Percentiles rank a stretch among this genome's conserved stretches.
Evolutionary conservation across 2,888 invertebrate genomes (phyloP).

Genomic region (Esperia sulphurella): DNA sequence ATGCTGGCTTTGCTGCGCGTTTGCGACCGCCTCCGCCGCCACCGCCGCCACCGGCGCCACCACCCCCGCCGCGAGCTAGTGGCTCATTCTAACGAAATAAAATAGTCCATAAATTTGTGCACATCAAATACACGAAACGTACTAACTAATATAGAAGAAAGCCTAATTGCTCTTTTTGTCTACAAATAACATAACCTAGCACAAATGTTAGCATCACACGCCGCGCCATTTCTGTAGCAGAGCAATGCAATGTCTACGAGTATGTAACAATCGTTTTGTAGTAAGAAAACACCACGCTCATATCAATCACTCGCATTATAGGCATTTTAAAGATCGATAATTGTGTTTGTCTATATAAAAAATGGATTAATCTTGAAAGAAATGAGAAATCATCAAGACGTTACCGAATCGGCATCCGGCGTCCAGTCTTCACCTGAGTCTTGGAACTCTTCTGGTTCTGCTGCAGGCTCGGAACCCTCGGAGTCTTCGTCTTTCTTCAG

Average conservation of each 20-base stretch:
- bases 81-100: constrained; percentile 47
- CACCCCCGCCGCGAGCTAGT: constrained; percentile 35
- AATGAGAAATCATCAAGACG: neutral
- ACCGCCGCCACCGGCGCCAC: constrained; percentile 38
- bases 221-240: neutral
- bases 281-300: neutral
- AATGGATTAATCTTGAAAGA: neutral
- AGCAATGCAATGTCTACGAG: neutral
- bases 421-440: constrained; percentile 79
- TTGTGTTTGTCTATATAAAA: no score
- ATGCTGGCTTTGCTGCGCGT: constrained; percentile 46
- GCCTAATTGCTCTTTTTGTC: neutral
- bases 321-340: neutral
- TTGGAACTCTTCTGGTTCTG: constrained; percentile 75
- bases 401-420: constrained; percentile 75
- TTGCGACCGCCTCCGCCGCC: constrained; percentile 38
- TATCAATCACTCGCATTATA: neutral
- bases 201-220: constrained; percentile 1
- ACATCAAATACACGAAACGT: neutral
- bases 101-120: neutral
- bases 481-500: constrained; percentile 68
- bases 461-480: constrained; percentile 66
- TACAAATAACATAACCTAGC: neutral
- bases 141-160: neutral
- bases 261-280: neutral